Evolutionary conservation across 2,113 vertebrate species (phyloP), one percentile per base, ranked within the genome.

Genomic region (Hystrix cristata): DNA sequence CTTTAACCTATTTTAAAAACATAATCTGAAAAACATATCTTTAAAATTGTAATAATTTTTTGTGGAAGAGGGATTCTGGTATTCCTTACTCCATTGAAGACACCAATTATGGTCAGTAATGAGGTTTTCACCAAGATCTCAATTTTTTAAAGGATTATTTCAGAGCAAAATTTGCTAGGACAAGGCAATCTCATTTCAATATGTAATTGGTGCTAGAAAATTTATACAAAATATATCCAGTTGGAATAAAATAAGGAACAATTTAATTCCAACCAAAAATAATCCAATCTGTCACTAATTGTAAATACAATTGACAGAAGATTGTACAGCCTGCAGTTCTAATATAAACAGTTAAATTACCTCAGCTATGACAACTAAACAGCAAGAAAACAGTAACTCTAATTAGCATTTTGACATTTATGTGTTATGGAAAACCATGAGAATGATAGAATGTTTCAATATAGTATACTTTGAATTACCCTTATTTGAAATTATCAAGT

Each of bases 201-300:
- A 74, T 15, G 27, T 92, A 90, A 85, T 67, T 91, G 21, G 72
- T 79, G 25, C 25, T 76, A 57, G 31, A 5, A 88, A 87, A 76
- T 92, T 97, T 95, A 81, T 74, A 78, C 92, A 92, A 90, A 97
- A 84, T 8, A 85, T 78, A 43, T 84, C 48, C 76, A 93, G 29
- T 78, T 93, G 51, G n/a, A 91, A 90, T 2, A 92, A 46, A 94
- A 27, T 53, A 67, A 13, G 27, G 74, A 80, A 71, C 38, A 97
- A 90, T 84, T 95, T 92, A 95, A 95, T 91, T 93, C 21, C 31
- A 83, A 74, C 7, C 43, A 83, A 95, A 90, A 83, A 87, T 83
- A 95, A 92, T 64, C 46, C 21, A 85, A 86, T 90, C 87, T 96
- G 90, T 96, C 74, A 95, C 38, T 95, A 97, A 84, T 89, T 95